Evolutionary conservation across 2,113 vertebrate species (phyloP).

Genomic region (Suricata suricatta): DNA sequence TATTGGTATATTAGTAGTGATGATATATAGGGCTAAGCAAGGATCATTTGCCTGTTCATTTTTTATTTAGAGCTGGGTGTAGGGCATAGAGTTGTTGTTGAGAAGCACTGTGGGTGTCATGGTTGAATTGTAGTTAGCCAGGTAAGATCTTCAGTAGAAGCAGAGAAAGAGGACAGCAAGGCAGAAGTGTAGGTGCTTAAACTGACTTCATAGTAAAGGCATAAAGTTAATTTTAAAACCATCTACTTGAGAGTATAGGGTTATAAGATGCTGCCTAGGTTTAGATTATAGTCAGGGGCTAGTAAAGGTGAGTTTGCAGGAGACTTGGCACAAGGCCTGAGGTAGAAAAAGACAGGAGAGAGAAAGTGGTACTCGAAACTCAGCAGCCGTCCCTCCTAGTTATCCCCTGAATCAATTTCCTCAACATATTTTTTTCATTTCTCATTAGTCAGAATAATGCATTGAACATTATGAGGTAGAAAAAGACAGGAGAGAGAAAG

Average conservation of each 20-base stretch:
- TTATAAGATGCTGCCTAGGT: not conserved
- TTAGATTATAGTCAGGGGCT: not conserved
- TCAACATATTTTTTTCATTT: not conserved
- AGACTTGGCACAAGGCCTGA: not conserved
- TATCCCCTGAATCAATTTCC: not conserved
- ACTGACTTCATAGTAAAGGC: not conserved
- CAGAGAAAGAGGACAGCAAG: not conserved
- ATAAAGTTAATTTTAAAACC: not conserved
- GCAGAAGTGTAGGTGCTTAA: not conserved
- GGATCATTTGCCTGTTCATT: not conserved
- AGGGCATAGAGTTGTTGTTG: not conserved
- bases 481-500: not conserved
- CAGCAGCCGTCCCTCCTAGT: not conserved
- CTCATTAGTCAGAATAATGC: not conserved
- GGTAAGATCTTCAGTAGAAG: not conserved
- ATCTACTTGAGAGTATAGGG: not conserved
- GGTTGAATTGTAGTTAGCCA: not conserved
- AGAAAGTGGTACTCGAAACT: not conserved
- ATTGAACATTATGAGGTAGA: not conserved
- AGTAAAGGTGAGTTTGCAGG: not conserved
- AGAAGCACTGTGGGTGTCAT: not conserved
- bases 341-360: not conserved
- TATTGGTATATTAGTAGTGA: not conserved
- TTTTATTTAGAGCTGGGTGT: not conserved
- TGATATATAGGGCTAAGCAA: not conserved